Conservation (phyloP, 2,113 vertebrate genomes). For the Oxyruncus cristatus region DNA sequence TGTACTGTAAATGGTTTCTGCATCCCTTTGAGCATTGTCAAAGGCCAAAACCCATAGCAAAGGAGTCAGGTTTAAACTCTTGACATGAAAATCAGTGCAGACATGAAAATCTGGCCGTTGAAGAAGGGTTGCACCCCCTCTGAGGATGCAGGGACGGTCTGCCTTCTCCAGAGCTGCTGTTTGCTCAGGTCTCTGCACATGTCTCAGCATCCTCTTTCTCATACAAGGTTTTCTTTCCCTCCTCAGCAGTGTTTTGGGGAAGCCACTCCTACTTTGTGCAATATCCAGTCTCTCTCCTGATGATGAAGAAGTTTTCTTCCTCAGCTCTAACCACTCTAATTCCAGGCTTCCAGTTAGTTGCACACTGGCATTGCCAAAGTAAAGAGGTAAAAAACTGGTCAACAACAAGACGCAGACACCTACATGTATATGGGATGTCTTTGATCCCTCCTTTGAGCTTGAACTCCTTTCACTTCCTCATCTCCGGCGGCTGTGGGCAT, state of each 20-base stretch:
- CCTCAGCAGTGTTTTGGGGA: background rate
- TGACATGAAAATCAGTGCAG: background rate
- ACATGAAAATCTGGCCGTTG: fast-evolving
- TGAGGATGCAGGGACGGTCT: background rate
- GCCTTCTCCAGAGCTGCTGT: background rate
- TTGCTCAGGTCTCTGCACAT: fast-evolving
- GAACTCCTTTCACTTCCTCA: background rate
- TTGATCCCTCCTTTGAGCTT: background rate
- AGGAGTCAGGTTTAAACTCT: background rate
- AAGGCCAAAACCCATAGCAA: background rate
- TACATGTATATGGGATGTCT: background rate
- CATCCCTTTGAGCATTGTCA: background rate
- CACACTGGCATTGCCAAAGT: background rate
- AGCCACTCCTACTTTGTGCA: background rate
- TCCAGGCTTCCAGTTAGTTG: background rate
- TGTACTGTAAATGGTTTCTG: background rate
- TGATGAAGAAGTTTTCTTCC: background rate
- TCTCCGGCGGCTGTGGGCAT: background rate
- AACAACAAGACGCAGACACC: background rate
- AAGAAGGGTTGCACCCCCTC: background rate
- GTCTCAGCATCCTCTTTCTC: background rate
- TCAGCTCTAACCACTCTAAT: background rate
- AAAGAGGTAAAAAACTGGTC: background rate
- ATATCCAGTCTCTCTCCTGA: background rate
- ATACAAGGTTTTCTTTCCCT: background rate